These are phyloP conservation scores for Chesias legatella DNA, from an alignment of 2,888 invertebrate genomes.

Conservation along the genomic window DNA sequence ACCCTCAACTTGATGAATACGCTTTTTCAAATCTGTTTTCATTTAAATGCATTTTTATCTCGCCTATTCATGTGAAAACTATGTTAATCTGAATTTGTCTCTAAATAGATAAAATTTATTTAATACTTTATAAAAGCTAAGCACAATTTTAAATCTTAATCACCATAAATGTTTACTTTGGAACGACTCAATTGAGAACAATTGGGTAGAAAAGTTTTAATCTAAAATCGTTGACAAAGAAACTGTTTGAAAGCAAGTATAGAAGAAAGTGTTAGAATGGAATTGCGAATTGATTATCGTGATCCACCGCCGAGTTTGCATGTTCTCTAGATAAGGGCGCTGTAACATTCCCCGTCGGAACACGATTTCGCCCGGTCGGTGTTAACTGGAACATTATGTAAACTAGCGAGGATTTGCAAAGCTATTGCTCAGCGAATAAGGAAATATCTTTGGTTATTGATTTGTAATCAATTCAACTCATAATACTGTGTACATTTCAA, in stretches of 20 bases:
- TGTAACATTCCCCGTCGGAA: slow-evolving; percentile 52
- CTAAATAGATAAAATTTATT: slow-evolving; percentile 31
- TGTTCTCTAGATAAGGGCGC: slow-evolving; percentile 66
- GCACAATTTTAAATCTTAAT: slow-evolving; percentile 17
- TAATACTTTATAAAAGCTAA: slow-evolving; percentile 23
- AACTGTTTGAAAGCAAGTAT: slow-evolving; percentile 17
- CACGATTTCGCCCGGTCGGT: slow-evolving; percentile 39
- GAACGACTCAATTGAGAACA: slow-evolving; percentile 4
- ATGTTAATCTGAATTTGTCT: slow-evolving; percentile 30
- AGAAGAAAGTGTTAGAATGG: slow-evolving; percentile 37
- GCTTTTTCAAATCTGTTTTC: slow-evolving; percentile 28
- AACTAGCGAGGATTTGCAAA: slow-evolving; percentile 23
- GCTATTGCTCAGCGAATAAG: slow-evolving; percentile 14
- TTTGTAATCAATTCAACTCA: slow-evolving; percentile 1
- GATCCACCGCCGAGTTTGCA: slow-evolving; percentile 59
- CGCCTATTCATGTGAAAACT: slow-evolving; percentile 30
- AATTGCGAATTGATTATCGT: slow-evolving; percentile 59
- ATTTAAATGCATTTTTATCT: slow-evolving; percentile 28
- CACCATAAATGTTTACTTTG: slow-evolving; percentile 12
- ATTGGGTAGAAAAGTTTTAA: slow-evolving; percentile 18
- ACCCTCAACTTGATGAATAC: slow-evolving; percentile 28
- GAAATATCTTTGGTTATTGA: slow-evolving; percentile 5
- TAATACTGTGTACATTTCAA: not conserved
- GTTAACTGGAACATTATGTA: slow-evolving; percentile 35
- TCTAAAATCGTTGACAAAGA: slow-evolving; percentile 20